Percentiles rank a stretch among this genome's conserved stretches.
phyloP scores from a whole-genome alignment of 2,888 invertebrate genomes.

The Himalopsyche japonica region DNA sequence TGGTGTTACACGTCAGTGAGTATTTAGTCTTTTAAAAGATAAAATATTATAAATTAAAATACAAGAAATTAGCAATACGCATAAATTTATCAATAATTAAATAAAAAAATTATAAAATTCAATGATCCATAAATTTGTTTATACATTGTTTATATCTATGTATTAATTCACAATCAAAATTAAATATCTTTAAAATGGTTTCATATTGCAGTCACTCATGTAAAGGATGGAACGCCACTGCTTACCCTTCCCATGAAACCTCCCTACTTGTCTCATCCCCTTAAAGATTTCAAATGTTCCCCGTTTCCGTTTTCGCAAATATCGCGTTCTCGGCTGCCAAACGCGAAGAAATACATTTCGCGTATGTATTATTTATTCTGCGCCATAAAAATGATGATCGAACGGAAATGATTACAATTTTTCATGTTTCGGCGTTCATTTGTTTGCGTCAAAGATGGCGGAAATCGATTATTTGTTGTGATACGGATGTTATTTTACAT shows the following conservation, averaged over 20 bases:
- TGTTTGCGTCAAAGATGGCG: conserved; percentile 15
- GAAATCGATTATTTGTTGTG: conserved; percentile 1
- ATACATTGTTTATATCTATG: no score
- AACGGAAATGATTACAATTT: conserved; percentile 18
- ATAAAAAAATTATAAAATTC: no score
- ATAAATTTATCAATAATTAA: no score
- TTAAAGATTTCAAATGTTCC: neutral
- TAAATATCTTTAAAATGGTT: no score
- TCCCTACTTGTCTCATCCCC: neutral
- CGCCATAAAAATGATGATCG: conserved; percentile 1
- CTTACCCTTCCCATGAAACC: neutral
- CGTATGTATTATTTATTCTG: neutral
- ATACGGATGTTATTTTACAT: neutral
- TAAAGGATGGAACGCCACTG: neutral
- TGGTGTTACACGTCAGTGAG: no score
- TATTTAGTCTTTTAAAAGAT: no score
- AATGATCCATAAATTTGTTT: no score
- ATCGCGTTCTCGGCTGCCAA: neutral
- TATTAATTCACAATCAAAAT: no score
- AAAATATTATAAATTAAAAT: no score
- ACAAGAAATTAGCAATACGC: no score
- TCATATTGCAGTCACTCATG: no score
- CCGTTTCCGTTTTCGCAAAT: conserved; percentile 2
- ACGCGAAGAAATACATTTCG: neutral
- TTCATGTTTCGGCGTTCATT: conserved; percentile 17